Conservation (phyloP, 2,888 invertebrate species). For the Agriopis aurantiaria region DNA sequence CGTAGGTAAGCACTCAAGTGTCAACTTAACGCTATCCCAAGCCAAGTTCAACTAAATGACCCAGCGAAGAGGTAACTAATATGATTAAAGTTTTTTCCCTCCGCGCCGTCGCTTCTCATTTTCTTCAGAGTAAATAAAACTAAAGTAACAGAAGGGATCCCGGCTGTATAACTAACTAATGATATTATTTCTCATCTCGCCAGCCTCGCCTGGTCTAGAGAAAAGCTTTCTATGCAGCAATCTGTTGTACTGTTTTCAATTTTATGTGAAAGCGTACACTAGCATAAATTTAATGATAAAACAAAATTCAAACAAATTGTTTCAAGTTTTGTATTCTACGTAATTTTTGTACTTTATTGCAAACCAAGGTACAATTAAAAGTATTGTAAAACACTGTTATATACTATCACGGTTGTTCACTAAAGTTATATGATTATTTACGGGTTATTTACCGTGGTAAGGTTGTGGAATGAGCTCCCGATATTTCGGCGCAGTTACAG, state of each 20-base stretch:
- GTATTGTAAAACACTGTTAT: too few relatives aligned
- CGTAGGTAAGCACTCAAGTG: background rate
- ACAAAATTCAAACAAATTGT: too few relatives aligned
- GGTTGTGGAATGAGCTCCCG: too few relatives aligned
- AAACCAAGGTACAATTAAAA: too few relatives aligned
- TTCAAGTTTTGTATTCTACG: too few relatives aligned
- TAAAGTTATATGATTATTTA: too few relatives aligned
- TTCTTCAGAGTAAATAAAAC: conserved; percentile 25
- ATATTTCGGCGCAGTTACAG: too few relatives aligned
- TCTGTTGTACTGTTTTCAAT: conserved; percentile 3
- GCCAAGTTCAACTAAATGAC: conserved; percentile 5
- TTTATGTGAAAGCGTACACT: conserved; percentile 4
- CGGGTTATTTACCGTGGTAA: too few relatives aligned
- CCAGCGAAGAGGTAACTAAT: conserved; percentile 12
- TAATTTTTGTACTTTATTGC: too few relatives aligned
- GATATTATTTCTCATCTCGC: conserved; percentile 30
- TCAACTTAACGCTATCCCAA: conserved; percentile 5
- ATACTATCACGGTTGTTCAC: too few relatives aligned
- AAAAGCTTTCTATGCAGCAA: conserved; percentile 15
- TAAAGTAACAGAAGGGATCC: conserved; percentile 23
- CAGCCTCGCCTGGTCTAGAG: conserved; percentile 4
- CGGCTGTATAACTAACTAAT: conserved; percentile 33
- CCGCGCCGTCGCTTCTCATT: conserved; percentile 11
- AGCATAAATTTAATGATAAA: background rate
- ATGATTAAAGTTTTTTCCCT: conserved; percentile 27